Base-by-base conservation (phyloP, 2,797 vertebrate genomes). In the Chelon labrosus region DNA sequence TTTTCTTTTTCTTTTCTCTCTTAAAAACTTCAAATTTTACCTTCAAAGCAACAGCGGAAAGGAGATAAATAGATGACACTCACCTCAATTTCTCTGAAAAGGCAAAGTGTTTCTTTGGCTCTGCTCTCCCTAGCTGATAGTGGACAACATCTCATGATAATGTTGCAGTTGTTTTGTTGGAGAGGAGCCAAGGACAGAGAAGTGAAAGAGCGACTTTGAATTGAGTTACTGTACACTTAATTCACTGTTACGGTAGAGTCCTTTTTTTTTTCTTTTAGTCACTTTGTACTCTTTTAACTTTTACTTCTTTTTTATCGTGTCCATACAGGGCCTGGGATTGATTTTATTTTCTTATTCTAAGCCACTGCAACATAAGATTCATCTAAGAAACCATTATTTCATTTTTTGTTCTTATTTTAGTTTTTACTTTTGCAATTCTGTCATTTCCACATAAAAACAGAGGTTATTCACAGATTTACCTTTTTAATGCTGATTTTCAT, bases 1-100 rank as follows among this genome's bases (percentile, higher is more conserved):
- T 85, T 73, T 80, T 56, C n/a, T 79, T 54, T 13, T 39, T 49
- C 58, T n/a, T 35, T 2, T 63, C 41, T 56, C 51, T 14, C 58
- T 82, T 58, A 50, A 81, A 86, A 88, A 84, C 73, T 81, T 86
- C 51, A 86, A 63, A 81, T 85, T 62, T 31, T 51, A 72, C 78
- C 82, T 84, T 52, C 50, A 66, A 67, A 44, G 49, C 9, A 10
- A 20, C 51, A 55, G 73, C 68, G 68, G 61, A 31, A 66, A 71
- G 25, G 53, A 52, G 41, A 83, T 78, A 46, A 85, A 72, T 49
- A 72, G 39, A 82, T 5, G 52, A 52, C 19, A 39, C 64, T 75
- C 10, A 20, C 51, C 70, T 77, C 17, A 2, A 62, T 85, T 66
- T 74, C 70, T 56, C 20, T 6, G 46, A 61, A 49, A 69, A n/a